Conservation (phyloP, 2,888 invertebrate genomes). For the Brachycybe producta region DNA sequence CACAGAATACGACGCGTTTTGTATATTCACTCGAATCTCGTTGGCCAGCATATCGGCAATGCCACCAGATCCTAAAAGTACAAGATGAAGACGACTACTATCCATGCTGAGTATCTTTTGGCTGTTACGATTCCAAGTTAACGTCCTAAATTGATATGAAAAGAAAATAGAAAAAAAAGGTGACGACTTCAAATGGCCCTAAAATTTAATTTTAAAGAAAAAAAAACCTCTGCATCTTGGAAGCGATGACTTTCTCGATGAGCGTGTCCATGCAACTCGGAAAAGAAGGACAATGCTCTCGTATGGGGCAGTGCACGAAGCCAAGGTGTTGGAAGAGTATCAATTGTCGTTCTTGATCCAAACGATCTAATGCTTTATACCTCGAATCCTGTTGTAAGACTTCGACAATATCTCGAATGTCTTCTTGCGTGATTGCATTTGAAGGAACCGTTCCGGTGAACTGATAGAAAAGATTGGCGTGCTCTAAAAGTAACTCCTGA, state of each 20-base stretch:
- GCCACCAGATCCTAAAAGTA: constrained; percentile 74
- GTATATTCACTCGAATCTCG: constrained; percentile 55
- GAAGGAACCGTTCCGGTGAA: constrained; percentile 66
- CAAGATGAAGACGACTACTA: constrained; percentile 66
- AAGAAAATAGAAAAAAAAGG: neutral
- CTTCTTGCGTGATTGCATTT: constrained; percentile 83
- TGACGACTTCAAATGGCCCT: neutral
- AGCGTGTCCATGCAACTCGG: constrained; percentile 67
- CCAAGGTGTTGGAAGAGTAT: constrained; percentile 90
- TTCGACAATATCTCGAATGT: constrained; percentile 84
- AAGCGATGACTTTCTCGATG: constrained; percentile 54
- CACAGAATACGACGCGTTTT: too few relatives aligned
- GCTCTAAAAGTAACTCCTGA: constrained; percentile 80
- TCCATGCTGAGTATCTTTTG: constrained; percentile 51
- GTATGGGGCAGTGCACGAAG: constrained; percentile 86
- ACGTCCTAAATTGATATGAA: constrained; percentile 33
- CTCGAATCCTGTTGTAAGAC: constrained; percentile 82
- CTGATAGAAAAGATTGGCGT: constrained; percentile 84
- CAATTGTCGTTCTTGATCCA: constrained; percentile 87
- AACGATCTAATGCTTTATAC: constrained; percentile 84
- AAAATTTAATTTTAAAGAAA: constrained; percentile 10
- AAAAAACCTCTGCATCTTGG: constrained; percentile 35
- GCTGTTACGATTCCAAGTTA: constrained; percentile 47
- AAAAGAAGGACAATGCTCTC: constrained; percentile 85
- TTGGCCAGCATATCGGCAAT: constrained; percentile 75